Conservation (phyloP, 37 sponge, comb jelly and placozoan species). For the Corticium candelabrum region DNA sequence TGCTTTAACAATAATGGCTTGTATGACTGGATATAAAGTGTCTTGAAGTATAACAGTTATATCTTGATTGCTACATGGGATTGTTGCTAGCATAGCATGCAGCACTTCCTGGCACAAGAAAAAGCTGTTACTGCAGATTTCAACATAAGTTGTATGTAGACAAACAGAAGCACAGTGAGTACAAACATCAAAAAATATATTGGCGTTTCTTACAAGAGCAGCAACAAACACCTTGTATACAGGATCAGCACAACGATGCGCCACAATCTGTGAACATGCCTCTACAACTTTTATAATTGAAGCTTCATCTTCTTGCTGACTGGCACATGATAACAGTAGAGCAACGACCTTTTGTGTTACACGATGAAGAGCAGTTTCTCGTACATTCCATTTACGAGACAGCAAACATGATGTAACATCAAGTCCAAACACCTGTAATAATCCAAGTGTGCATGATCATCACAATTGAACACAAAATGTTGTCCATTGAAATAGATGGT, state of each 20-base stretch:
- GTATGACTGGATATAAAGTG: not conserved
- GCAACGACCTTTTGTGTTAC: conserved; percentile 15
- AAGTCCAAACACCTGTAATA: conserved; percentile 21
- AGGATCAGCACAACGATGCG: conserved; percentile 30
- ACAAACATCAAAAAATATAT: too few relatives aligned
- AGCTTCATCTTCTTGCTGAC: not conserved
- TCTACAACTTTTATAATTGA: not conserved
- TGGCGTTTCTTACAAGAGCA: conserved; percentile 33
- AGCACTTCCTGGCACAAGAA: not conserved
- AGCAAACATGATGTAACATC: conserved; percentile 12
- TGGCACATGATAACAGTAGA: not conserved
- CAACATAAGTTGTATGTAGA: too few relatives aligned
- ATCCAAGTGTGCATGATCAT: too few relatives aligned
- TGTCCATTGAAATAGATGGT: too few relatives aligned
- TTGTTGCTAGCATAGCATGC: not conserved
- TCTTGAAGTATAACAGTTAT: not conserved
- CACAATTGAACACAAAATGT: too few relatives aligned
- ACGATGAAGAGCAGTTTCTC: conserved; percentile 17
- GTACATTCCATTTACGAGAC: conserved; percentile 22
- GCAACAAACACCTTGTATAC: conserved; percentile 56
- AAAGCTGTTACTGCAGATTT: not conserved
- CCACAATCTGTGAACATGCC: conserved; percentile 23
- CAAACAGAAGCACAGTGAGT: too few relatives aligned
- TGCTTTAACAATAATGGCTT: not conserved
- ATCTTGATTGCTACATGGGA: not conserved